Evolutionary conservation across 2,797 vertebrate species (phyloP).

Genomic region (Channallabes apus): DNA sequence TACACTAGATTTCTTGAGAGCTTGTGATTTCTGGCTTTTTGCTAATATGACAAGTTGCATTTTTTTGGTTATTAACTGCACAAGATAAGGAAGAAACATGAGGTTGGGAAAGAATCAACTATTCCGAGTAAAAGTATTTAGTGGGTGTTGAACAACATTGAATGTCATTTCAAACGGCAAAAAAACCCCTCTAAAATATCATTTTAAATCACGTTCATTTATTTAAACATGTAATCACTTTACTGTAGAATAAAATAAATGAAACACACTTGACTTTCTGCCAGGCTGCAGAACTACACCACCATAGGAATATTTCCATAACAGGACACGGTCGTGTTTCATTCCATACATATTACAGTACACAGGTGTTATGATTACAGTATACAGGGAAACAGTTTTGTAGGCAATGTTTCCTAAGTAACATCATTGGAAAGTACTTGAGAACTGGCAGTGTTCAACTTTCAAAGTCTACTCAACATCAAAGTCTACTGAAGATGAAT

Average conservation of each 20-base stretch:
- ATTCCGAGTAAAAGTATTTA: not conserved
- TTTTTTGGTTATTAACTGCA: not conserved
- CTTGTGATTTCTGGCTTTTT: not conserved
- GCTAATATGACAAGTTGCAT: not conserved
- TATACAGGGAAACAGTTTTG: not conserved
- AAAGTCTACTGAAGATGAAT: not conserved
- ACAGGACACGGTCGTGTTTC: not conserved
- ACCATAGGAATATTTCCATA: constrained; percentile 9
- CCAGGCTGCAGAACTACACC: not conserved
- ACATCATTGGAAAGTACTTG: not conserved
- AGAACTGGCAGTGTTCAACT: not conserved
- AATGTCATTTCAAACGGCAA: not conserved
- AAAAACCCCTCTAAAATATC: not conserved
- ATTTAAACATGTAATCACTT: not conserved
- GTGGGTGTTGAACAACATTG: not conserved
- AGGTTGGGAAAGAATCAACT: not conserved
- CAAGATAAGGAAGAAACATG: not conserved
- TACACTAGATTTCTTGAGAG: too few species aligned
- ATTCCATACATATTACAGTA: not conserved
- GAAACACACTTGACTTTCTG: not conserved
- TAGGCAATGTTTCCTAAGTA: not conserved
- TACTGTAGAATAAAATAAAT: not conserved
- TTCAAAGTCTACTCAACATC: not conserved
- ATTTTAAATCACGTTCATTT: too few species aligned
- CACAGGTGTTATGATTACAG: constrained; percentile 14